Evolutionary conservation across 2,888 invertebrate species (phyloP), one percentile per base, ranked within the genome.

Genomic region (Aphodius sticticus): DNA sequence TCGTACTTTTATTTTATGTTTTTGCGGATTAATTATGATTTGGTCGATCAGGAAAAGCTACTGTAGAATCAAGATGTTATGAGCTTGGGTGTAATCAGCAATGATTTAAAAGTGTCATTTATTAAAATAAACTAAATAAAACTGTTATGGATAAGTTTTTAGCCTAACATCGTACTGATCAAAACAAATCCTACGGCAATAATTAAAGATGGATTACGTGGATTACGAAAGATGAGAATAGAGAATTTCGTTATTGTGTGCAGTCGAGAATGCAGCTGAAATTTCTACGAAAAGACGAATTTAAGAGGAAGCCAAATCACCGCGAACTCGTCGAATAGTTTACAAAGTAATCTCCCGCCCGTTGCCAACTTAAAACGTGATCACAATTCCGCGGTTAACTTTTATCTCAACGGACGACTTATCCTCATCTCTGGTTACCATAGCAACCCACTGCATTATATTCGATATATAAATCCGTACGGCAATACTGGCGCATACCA

Each of bases 361-460:
- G 53, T 53, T 53, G 53, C 53, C 53, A 53, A 53, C 53, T 53
- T 53, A 53, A 5, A 53, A 53, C 53, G 53, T 53, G 53, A 53
- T 53, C 53, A 53, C 53, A 53, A 53, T 53, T 53, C 53, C 53
- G 53, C 53, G 53, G 53, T 53, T 53, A 53, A 53, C 53, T 53
- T 53, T 53, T 53, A 53, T 53, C 53, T 53, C 53, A 53, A 53
- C 53, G 9, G 53, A 12, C 53, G 53, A 53, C 53, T 53, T 53
- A 53, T 53, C 53, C 53, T 53, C 53, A 53, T 53, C 53, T 53
- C 53, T 0, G 26, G 26, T 26, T 26, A 26, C 53, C 53, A 9
- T 12, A 53, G 53, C 7, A 53, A 53, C 26, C 26, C 26, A 26
- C 53, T 53, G 53, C 53, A 53, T 12, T 53, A 53, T 53, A 53